These are phyloP conservation scores for Ecliptopera silaceata DNA, from an alignment of 2,888 invertebrate genomes.

Conservation along the genomic window DNA sequence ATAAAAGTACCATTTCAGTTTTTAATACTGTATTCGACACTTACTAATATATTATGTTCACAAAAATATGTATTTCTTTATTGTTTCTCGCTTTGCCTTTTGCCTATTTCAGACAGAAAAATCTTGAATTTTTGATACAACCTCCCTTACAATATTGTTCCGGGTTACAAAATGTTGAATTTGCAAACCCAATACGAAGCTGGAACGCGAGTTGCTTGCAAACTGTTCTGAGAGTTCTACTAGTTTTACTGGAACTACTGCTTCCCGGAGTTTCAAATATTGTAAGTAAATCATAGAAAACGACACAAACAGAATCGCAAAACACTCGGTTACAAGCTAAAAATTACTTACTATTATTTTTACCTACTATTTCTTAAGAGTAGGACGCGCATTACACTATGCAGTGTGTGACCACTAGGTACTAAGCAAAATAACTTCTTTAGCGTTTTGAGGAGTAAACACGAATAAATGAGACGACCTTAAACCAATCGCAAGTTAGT, in stretches of 20 bases:
- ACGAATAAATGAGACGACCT: too few relatives aligned
- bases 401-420: too few relatives aligned
- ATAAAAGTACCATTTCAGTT: too few relatives aligned
- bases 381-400: too few relatives aligned
- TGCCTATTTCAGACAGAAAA: neutral
- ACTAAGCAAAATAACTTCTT: too few relatives aligned
- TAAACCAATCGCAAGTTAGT: too few relatives aligned
- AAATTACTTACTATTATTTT: too few relatives aligned
- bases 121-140: neutral
- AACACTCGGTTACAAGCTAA: neutral
- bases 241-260: constrained; percentile 5
- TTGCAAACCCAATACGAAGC: constrained; percentile 16
- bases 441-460: too few relatives aligned
- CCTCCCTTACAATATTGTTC: constrained; percentile 4
- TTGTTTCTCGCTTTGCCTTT: neutral
- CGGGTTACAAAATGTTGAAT: constrained; percentile 13
- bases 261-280: constrained; percentile 7
- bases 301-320: neutral
- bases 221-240: constrained; percentile 21
- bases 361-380: too few relatives aligned
- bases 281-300: constrained; percentile 9
- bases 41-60: too few relatives aligned
- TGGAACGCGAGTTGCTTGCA: constrained; percentile 14
- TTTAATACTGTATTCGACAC: too few relatives aligned
- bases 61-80: too few relatives aligned